These are phyloP conservation scores for Cephalopachus bancanus DNA, from an alignment of 2,797 vertebrate species.

Conservation along the genomic window DNA sequence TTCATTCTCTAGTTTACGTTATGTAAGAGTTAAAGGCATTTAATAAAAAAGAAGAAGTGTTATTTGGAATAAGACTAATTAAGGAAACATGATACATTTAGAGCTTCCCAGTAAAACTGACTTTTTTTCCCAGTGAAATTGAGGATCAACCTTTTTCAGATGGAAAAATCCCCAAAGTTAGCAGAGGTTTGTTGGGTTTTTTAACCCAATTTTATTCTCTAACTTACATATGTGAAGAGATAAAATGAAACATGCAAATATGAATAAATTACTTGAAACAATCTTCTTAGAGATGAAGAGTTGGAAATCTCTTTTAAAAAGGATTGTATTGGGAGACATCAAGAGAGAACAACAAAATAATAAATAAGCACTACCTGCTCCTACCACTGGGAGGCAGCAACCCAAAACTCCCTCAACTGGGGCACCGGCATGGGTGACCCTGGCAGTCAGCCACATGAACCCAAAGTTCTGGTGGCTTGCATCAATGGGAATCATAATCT, in stretches of 20 bases:
- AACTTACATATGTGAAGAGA: background rate
- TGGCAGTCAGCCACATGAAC: rapidly evolving
- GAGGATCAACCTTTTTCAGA: background rate
- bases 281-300: background rate
- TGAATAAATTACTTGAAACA: background rate
- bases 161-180: background rate
- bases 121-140: background rate
- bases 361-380: constrained; percentile 11
- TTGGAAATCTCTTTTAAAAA: background rate
- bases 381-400: background rate
- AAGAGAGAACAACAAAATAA: background rate
- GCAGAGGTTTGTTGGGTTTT: background rate
- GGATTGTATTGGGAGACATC: background rate
- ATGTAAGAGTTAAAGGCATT: background rate
- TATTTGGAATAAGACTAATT: background rate
- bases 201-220: background rate
- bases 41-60: background rate
- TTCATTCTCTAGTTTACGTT: background rate
- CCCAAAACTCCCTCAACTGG: background rate
- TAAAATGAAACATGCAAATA: background rate
- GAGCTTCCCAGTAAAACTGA: background rate
- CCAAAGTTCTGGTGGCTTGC: background rate
- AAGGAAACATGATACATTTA: background rate
- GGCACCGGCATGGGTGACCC: background rate
- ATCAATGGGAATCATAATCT: background rate